phyloP scores from a whole-genome alignment of 2,888 invertebrate genomes.

The Antitype chi region DNA sequence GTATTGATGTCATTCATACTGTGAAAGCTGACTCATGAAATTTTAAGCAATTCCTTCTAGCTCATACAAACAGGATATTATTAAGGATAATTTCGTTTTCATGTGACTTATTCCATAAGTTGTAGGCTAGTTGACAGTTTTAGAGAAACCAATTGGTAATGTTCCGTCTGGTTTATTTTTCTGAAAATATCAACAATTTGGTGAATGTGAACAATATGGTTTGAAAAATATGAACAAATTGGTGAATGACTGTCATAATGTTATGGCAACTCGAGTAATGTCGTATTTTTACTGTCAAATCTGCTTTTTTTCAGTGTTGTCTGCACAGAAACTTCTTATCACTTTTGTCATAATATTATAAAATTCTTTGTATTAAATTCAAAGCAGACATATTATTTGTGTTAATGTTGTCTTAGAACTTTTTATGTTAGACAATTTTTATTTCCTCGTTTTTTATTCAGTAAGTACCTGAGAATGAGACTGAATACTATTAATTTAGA shows the following conservation, averaged over 20 bases:
- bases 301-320: not conserved
- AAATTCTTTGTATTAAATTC: not conserved
- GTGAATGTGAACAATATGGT: no score
- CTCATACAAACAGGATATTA: conserved; percentile 8
- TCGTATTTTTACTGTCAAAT: not conserved
- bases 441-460: not conserved
- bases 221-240: not conserved
- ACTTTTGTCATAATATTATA: not conserved
- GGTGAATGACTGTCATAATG: not conserved
- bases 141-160: not conserved
- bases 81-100: conserved; percentile 12
- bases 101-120: not conserved
- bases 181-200: not conserved
- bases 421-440: not conserved
- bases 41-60: conserved; percentile 3
- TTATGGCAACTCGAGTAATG: not conserved
- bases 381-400: not conserved
- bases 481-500: not conserved
- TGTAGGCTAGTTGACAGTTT: not conserved
- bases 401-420: not conserved
- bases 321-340: not conserved
- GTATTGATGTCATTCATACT: not conserved
- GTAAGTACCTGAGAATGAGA: not conserved
- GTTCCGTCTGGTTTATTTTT: not conserved
- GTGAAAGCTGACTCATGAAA: conserved; percentile 13